Percentiles rank a stretch among this genome's conserved stretches.
Evolutionary conservation across 2,888 invertebrate species (phyloP).

Genomic region (Incurvaria masculella): DNA sequence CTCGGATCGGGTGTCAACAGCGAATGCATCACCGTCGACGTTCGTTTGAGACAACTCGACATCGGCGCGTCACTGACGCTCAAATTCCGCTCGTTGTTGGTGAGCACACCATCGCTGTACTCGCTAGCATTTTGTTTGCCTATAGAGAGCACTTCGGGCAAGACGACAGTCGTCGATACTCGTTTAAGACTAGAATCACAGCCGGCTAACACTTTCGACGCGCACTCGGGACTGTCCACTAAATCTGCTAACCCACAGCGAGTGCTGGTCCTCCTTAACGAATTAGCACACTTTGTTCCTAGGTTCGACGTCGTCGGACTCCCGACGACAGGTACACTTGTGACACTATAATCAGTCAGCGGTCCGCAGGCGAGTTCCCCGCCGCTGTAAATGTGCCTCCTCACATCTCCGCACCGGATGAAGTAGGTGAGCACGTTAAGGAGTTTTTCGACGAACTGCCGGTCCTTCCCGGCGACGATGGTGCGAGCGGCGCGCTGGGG

Average conservation of each 20-base stretch:
- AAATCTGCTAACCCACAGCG: not conserved
- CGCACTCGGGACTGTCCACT: not conserved
- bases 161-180: not conserved
- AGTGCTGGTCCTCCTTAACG: not conserved
- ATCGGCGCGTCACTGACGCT: conserved; percentile 25
- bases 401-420: conserved; percentile 74
- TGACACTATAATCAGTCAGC: not conserved
- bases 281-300: not conserved
- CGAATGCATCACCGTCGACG: conserved; percentile 28
- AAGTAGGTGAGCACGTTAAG: conserved; percentile 83
- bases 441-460: conserved; percentile 66
- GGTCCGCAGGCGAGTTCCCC: not conserved
- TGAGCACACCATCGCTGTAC: too few relatives aligned
- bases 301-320: not conserved
- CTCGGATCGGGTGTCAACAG: conserved; percentile 22
- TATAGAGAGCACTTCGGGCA: not conserved
- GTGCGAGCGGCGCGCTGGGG: conserved; percentile 77
- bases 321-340: not conserved
- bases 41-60: conserved; percentile 27
- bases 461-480: conserved; percentile 69
- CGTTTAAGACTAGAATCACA: not conserved
- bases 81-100: not conserved
- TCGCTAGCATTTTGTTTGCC: too few relatives aligned
- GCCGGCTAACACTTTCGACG: too few relatives aligned
- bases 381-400: conserved; percentile 30